Evolutionary conservation across 2,888 invertebrate species (phyloP).

Genomic region (Drosophila cracens): DNA sequence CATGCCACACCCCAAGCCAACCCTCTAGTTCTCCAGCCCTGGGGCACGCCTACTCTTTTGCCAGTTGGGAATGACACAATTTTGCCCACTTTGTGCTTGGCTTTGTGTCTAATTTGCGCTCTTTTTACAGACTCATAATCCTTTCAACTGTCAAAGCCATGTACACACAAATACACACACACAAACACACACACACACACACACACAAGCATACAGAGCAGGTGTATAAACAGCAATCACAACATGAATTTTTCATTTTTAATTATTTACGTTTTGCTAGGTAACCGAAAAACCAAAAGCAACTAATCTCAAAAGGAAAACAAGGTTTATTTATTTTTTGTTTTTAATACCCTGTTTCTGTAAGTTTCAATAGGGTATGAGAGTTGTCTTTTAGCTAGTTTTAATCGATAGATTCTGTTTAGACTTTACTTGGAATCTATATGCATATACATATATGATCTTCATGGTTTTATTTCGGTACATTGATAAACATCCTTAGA

Average conservation of each 20-base stretch:
- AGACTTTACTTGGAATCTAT: no score
- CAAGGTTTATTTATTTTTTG: not conserved
- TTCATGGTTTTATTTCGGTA: not conserved
- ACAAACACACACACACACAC: not conserved
- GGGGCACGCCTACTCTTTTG: not conserved
- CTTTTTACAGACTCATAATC: constrained; percentile 58
- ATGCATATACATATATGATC: no score
- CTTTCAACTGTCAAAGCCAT: constrained; percentile 49
- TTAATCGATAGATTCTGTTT: not conserved
- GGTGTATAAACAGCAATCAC: constrained; percentile 21
- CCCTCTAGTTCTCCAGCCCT: not conserved
- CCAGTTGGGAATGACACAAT: constrained; percentile 17
- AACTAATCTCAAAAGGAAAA: constrained; percentile 2
- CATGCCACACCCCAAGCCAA: constrained; percentile 2
- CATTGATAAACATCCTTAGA: not conserved
- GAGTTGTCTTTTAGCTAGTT: not conserved
- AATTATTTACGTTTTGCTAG: constrained; percentile 70
- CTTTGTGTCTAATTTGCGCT: constrained; percentile 33
- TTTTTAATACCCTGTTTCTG: not conserved
- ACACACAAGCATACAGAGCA: constrained; percentile 8
- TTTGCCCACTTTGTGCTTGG: constrained; percentile 37
- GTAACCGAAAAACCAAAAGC: constrained; percentile 46
- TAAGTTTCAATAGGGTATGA: not conserved
- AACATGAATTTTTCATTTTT: constrained; percentile 55
- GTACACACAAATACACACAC: constrained; percentile 4